Evolutionary conservation across 2,113 vertebrate species (phyloP).

Genomic region (Aleadryas rufinucha): DNA sequence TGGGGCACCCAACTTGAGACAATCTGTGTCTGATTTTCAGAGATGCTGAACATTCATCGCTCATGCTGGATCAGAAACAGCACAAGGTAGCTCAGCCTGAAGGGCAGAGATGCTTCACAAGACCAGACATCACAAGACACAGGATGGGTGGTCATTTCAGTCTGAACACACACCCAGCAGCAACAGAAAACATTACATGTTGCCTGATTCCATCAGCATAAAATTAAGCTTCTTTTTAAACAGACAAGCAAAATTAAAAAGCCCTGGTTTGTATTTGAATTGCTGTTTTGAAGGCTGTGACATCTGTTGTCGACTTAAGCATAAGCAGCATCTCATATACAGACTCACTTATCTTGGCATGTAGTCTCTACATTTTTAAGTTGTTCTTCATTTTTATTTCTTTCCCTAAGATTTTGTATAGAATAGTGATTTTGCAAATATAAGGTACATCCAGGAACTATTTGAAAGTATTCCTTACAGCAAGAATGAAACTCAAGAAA

Average conservation of each 20-base stretch:
- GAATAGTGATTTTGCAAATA: conserved; percentile 13
- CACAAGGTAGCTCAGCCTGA: not conserved
- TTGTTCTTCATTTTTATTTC: not conserved
- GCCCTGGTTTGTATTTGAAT: not conserved
- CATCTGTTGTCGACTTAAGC: not conserved
- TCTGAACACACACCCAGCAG: not conserved
- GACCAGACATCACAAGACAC: not conserved
- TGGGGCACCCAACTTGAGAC: conserved; percentile 39
- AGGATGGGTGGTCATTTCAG: not conserved
- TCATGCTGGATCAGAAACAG: not conserved
- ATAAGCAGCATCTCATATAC: not conserved
- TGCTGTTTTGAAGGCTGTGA: not conserved
- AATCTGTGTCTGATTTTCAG: conserved; percentile 35
- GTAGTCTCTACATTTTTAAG: not conserved
- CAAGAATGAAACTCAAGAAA: not conserved
- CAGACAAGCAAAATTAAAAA: not conserved
- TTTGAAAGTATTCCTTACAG: conserved; percentile 1
- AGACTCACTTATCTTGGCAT: not conserved
- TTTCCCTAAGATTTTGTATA: not conserved
- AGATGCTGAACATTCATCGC: not conserved
- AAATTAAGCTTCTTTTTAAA: not conserved
- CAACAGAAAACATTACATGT: not conserved
- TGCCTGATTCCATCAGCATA: not conserved
- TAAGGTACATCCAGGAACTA: conserved; percentile 6
- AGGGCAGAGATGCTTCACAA: not conserved